Evolutionary conservation across 2,888 invertebrate genomes (phyloP), one percentile per base, ranked within the genome.

Genomic region (Ophion obscuratus): DNA sequence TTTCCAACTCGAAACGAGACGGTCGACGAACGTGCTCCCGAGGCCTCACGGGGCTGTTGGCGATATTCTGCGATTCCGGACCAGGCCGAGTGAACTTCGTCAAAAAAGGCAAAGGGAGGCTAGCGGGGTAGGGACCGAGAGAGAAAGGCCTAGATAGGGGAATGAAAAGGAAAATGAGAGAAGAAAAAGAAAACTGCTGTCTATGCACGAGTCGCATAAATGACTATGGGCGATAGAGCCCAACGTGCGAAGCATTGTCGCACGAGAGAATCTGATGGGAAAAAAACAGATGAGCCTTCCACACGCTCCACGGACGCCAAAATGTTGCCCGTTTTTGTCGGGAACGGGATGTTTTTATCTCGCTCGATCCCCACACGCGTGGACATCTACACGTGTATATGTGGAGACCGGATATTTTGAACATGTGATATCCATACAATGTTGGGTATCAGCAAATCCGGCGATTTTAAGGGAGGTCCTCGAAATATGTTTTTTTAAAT

Each of bases 271-370:
- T 64, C 64, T 27, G 80, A 81, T 73, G 66, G 66, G 57, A 81
- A 77, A 83, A 76, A 81, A 73, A 53, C 74, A 73, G 73, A 85
- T 74, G 71, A 84, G 75, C 64, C 71, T 79, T 27, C 81, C 76
- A 84, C 83, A 86, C 80, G 76, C 78, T 83, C 81, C 61, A 78
- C 83, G 84, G 78, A 86, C 81, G 84, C 86, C 71, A 79, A 83
- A 78, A 81, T 86, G 78, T 81, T 17, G 81, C 74, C 62, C 47
- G 68, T 36, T 68, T 76, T 70, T 81, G 84, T 79, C 81, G 81
- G 79, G 81, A 86, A 84, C 84, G 86, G 81, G 78, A 86, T 86
- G 86, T 86, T 86, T 86, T 86, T 84, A 83, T 84, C 81, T 81
- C 80, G 74, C 81, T 76, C 71, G 71, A 76, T 82, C 62, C 66